phyloP scores from a whole-genome alignment of 2,888 invertebrate genomes.

The Meiosimyza decipiens region DNA sequence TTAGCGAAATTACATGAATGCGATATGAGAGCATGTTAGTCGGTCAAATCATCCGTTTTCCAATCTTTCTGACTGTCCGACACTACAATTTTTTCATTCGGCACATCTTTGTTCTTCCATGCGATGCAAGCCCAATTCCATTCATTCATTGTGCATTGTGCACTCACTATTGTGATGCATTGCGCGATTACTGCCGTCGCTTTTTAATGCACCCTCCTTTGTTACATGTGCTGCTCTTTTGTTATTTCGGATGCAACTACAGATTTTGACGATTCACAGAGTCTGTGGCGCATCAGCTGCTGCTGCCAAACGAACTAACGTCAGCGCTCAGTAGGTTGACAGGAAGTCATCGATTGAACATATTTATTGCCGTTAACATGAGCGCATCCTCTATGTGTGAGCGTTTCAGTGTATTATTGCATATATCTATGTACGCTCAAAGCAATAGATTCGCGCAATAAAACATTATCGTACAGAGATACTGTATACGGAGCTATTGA shows the following conservation, averaged over 20 bases:
- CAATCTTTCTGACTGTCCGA: not conserved
- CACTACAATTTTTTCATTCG: not conserved
- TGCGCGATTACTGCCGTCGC: slow-evolving; percentile 23
- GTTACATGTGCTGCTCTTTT: slow-evolving; percentile 22
- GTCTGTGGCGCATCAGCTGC: slow-evolving; percentile 20
- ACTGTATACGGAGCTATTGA: not conserved
- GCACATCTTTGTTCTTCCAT: slow-evolving; percentile 6
- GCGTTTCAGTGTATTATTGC: slow-evolving; percentile 7
- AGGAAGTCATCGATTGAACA: slow-evolving; percentile 60
- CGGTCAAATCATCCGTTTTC: not conserved
- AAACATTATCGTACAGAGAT: not conserved
- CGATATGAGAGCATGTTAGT: not conserved
- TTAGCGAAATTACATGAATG: not conserved
- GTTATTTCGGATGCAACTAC: slow-evolving; percentile 4
- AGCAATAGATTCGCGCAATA: not conserved
- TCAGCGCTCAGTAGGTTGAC: slow-evolving; percentile 54
- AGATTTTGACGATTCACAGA: slow-evolving; percentile 22
- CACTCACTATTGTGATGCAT: not conserved
- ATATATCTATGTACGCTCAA: not conserved
- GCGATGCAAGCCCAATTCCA: slow-evolving; percentile 2
- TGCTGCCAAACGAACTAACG: slow-evolving; percentile 11
- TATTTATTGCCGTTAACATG: slow-evolving; percentile 65
- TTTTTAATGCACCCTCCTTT: slow-evolving; percentile 14
- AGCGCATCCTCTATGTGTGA: slow-evolving; percentile 65
- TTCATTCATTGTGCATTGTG: not conserved